Evolutionary conservation across 2,797 vertebrate genomes (phyloP), one percentile per base, ranked within the genome.

Genomic region (Thunnus albacares): DNA sequence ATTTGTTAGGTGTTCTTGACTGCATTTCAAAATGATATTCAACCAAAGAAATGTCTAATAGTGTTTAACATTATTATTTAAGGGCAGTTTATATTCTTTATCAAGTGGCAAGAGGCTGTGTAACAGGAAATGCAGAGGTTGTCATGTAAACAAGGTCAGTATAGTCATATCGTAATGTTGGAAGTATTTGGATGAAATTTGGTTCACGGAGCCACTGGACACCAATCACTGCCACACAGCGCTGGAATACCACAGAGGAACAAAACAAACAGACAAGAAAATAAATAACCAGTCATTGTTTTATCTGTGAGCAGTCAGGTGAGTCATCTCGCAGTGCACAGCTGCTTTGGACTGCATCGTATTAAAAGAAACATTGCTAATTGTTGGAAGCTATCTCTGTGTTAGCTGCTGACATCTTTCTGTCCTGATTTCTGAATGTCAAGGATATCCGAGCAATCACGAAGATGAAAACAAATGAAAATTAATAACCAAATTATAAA

Each of bases 201-300:
- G 70, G 52, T 67, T 83, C 58, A 2, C 24, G 47, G 62, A 79
- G 70, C 59, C n/a, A 13, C 55, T 53, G 64, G 73, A 69, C 72
- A 71, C 7, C 47, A 79, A 61, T 26, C 24, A 8, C 64, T 77
- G 51, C 33, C 14, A 10, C 63, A 79, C 57, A 38, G 33, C 35
- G 51, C 78, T 69, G 71, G 68, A 70, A 71, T 33, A 58, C 52
- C 78, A 59, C 86, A 77, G 74, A 81, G 38, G 52, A 74, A 74
- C 65, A 33, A 68, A 84, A 78, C 79, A 85, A 84, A 67, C 78
- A 79, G 74, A 78, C 79, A 49, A 73, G 68, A 79, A 67, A 87
- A 83, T 84, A 86, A 87, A 87, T 77, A 81, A 82, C 2, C 75
- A 18, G 66, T 77, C 60, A 41, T 84, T 76, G 80, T 85, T 87